Evolutionary conservation across 1,140 invertebrate species (phyloP), one percentile per base, ranked within the genome.

Genomic region (Drosophila ironensis): DNA sequence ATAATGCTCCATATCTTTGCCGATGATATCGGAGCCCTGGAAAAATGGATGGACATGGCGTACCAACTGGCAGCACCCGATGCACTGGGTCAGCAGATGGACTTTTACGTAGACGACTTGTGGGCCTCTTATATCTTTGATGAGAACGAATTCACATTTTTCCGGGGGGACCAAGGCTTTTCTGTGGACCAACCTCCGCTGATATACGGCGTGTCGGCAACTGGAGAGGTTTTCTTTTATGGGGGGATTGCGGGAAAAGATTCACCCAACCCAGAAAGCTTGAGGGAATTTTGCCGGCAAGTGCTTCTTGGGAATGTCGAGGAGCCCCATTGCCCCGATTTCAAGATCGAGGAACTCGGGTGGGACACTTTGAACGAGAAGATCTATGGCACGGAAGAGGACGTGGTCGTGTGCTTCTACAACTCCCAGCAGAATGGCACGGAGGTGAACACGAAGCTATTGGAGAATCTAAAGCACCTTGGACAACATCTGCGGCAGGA

Each of bases 61-160:
- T 69, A 74, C 17, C 12, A 48, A 19, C 16, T 73, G 17, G 72
- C 71, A 20, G 50, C 28, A 8, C 44, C 50, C 1, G 24, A 28
- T 0, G 1, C 11, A 7, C 38, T 41, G 2, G 45, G 64, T 5
- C 17, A 22, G 5, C 2, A 24, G 14, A 69, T 74, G 20, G 63
- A 69, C 12, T 69, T 74, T 11, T 50, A 42, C 16, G 45, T 74
- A 1, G 72, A 75, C 19, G 71, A 75, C 28, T 5, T 75, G 8
- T 73, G 41, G 28, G 51, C 45, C 6, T 33, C 44, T 2, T 45
- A 52, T 14, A 37, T 61, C 2, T 74, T 74, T 24, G 30, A 73
- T 8, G 25, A 30, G 24, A 8, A 68, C 0, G 40, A 28, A 0
- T 47, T 37, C 2, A 12, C 2, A 1, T 35, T 74, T 20, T 19